Percentiles rank a stretch among this genome's conserved stretches.
Evolutionary conservation across 2,888 invertebrate species (phyloP).

Genomic region (Atrina japonica): DNA sequence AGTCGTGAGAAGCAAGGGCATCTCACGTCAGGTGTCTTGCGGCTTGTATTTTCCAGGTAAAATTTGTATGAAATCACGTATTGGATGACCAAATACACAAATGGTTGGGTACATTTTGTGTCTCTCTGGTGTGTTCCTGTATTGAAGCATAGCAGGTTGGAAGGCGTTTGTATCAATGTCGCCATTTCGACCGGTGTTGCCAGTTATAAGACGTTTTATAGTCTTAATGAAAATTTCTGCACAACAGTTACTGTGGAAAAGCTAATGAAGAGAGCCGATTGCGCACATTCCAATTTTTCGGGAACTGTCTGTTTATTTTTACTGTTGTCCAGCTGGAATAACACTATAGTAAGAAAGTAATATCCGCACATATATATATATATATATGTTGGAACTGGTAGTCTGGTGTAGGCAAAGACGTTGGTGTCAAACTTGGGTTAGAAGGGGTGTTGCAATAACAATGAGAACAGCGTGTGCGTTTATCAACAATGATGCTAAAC

Average conservation of each 20-base stretch:
- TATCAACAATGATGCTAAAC: no score
- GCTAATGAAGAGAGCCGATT: constrained; percentile 65
- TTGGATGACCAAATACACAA: constrained; percentile 56
- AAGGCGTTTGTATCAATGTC: constrained; percentile 56
- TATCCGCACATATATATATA: constrained; percentile 48
- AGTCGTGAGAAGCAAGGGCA: constrained; percentile 44
- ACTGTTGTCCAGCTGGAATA: constrained; percentile 61
- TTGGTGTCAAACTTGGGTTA: constrained; percentile 55
- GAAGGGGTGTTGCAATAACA: constrained; percentile 55
- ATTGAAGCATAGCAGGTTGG: constrained; percentile 58
- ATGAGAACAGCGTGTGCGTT: no score
- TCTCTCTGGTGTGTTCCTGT: constrained; percentile 58
- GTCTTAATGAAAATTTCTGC: constrained; percentile 65
- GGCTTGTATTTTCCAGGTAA: constrained; percentile 46
- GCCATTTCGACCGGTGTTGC: constrained; percentile 59
- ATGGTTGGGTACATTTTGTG: constrained; percentile 58
- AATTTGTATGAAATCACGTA: constrained; percentile 56
- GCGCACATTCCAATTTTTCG: constrained; percentile 61
- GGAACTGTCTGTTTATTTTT: constrained; percentile 55
- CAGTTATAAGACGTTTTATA: constrained; percentile 59
- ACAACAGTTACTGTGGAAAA: constrained; percentile 61
- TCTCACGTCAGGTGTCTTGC: constrained; percentile 55
- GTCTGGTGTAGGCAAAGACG: constrained; percentile 36
- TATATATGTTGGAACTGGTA: constrained; percentile 55
- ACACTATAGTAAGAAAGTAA: constrained; percentile 40